Base-by-base conservation (phyloP, 2,888 invertebrate species). In the Catocala sponsa region DNA sequence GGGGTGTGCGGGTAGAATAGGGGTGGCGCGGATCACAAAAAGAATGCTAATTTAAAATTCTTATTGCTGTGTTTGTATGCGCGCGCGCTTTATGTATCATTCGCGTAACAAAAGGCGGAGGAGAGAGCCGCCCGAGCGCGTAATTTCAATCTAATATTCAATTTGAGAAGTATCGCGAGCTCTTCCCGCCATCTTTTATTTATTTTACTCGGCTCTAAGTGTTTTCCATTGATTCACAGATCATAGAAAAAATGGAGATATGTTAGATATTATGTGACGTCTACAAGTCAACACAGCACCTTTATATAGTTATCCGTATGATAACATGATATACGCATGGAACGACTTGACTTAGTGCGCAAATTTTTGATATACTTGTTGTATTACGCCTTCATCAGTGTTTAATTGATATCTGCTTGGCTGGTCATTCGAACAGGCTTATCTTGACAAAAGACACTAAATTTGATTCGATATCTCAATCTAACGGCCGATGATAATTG, bases 1-100 rank as follows among this genome's bases (percentile, higher is more conserved):
- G 87, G 91, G 90, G 89, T 81, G 87, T 83, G 88, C 76, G 88
- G 87, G 86, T 82, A 84, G 86, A 79, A 79, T 74, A 82, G 78
- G 92, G 92, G 92, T 90, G 89, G 91, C 84, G 72, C 80, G 87
- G 85, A 88, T 85, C 89, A 92, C 92, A 93, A 93, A 93, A 94
- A 94, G 92, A 93, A 94, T 93, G 94, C 94, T 93, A 94, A 94
- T 94, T 94, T 94, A 91, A 94, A 93, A 94, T 92, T 93, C 92
- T 89, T 92, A 93, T 93, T 92, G 88, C 89, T 85, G 84, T 89
- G 91, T 92, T 90, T 89, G 90, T 92, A 91, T 93, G 94, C 94
- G 93, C 92, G 88, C 89, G 91, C 92, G 93, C 92, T 89, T 89
- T 93, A 91, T 92, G 89, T 92, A 91, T 92, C 92, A 89, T 87